Evolutionary conservation across 1,140 invertebrate genomes (phyloP).

Genomic region (Galleria mellonella): DNA sequence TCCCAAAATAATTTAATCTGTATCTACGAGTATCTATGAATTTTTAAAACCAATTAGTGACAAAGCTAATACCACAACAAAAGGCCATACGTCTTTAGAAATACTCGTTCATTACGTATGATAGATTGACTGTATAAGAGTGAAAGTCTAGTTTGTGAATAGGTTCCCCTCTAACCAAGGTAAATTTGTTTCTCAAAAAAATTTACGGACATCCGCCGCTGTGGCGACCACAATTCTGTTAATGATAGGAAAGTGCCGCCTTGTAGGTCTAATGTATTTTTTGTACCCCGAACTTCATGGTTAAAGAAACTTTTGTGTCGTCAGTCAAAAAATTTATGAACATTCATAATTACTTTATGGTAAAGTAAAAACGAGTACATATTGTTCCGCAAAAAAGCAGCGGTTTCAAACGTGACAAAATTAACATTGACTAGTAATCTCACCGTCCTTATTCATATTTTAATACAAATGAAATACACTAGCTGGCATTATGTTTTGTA

Average conservation of each 20-base stretch:
- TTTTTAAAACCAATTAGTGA: conserved; percentile 30
- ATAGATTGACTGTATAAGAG: conserved; percentile 39
- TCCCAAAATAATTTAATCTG: too few species aligned
- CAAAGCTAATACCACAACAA: conserved; percentile 18
- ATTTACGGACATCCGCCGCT: conserved; percentile 29
- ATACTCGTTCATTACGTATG: conserved; percentile 25
- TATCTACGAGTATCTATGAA: too few species aligned
- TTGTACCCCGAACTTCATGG: not conserved
- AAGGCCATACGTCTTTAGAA: conserved; percentile 29
- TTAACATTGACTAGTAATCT: too few species aligned
- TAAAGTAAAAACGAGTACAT: too few species aligned
- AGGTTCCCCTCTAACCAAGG: conserved; percentile 37
- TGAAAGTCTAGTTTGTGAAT: conserved; percentile 49
- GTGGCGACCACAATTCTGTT: conserved; percentile 37
- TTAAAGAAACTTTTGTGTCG: too few species aligned
- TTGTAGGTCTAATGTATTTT: conserved; percentile 23
- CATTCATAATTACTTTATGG: too few species aligned
- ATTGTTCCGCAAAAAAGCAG: too few species aligned
- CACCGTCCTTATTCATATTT: too few species aligned
- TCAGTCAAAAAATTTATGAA: too few species aligned
- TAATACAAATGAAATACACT: too few species aligned
- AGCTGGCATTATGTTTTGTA: too few species aligned
- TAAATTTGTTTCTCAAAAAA: conserved; percentile 39
- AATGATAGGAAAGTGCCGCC: conserved; percentile 57
- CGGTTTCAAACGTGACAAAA: too few species aligned